These are phyloP conservation scores for Avahi laniger DNA, from an alignment of 2,797 vertebrate species.

Conservation along the genomic window DNA sequence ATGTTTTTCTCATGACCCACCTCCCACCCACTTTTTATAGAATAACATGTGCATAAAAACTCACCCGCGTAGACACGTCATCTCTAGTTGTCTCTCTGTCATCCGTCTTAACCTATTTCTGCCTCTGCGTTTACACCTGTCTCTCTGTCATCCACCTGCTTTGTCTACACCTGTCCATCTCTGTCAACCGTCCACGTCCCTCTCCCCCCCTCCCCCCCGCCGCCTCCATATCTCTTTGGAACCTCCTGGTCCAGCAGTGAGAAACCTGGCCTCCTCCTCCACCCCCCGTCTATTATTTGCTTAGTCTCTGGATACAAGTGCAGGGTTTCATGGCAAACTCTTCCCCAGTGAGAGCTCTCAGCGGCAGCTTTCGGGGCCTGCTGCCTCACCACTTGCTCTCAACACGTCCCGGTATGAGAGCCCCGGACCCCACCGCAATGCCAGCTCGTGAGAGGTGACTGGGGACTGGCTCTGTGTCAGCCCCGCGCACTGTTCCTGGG, in stretches of 20 bases:
- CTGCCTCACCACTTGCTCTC: too few relatives aligned
- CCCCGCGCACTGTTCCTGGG: neutral
- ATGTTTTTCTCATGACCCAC: neutral
- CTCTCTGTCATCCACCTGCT: neutral
- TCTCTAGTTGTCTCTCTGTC: neutral
- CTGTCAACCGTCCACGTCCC: too few relatives aligned
- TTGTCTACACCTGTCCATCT: too few relatives aligned
- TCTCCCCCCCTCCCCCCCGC: fast-evolving
- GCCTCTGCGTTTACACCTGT: neutral
- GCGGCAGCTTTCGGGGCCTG: neutral
- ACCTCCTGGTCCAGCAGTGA: neutral
- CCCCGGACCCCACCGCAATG: fast-evolving
- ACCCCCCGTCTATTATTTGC: too few relatives aligned
- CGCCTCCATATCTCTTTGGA: neutral
- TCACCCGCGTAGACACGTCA: too few relatives aligned
- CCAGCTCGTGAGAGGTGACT: neutral
- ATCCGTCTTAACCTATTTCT: neutral
- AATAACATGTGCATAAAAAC: neutral
- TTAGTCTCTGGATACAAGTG: neutral
- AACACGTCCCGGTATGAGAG: fast-evolving
- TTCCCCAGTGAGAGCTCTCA: neutral
- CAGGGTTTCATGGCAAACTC: neutral
- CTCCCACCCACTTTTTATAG: fast-evolving
- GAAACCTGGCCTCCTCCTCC: neutral
- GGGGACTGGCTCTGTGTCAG: neutral